phyloP scores from a whole-genome alignment of 2,888 invertebrate species.

The Ophion ventricosus region DNA sequence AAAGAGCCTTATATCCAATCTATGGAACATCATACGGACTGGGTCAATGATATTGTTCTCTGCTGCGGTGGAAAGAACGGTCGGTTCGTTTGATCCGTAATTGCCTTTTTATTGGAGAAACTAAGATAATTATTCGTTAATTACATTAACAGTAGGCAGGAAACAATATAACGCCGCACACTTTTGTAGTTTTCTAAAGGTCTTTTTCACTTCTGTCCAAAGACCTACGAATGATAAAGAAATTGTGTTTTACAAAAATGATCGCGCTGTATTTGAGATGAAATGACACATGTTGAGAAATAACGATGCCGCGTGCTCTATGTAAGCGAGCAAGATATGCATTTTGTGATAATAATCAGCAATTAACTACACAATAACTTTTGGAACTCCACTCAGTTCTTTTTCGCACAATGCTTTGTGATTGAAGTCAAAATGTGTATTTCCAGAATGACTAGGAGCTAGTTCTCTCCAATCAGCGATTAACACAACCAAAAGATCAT shows the following conservation, averaged over 20 bases:
- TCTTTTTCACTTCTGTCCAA: background rate
- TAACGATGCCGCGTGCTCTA: no score
- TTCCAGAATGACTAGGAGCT: background rate
- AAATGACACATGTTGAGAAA: no score
- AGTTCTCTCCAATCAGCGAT: background rate
- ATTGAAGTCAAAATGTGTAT: no score
- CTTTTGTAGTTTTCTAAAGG: background rate
- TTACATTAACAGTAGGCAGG: background rate
- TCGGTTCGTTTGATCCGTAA: slow-evolving; percentile 83
- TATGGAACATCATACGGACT: slow-evolving; percentile 99
- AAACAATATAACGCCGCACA: background rate
- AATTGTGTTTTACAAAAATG: background rate
- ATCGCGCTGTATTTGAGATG: background rate
- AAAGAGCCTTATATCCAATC: slow-evolving; percentile 95
- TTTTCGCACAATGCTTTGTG: background rate
- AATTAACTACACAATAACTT: background rate
- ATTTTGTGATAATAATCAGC: background rate
- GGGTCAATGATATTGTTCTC: slow-evolving; percentile 99
- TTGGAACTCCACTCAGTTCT: background rate
- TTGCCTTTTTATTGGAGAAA: background rate
- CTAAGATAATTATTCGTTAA: background rate
- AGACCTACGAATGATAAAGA: background rate
- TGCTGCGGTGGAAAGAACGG: slow-evolving; percentile 98
- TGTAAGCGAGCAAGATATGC: background rate
- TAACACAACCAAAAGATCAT: background rate